Conservation (phyloP, 1,140 invertebrate species). For the Tenebrio molitor region DNA sequence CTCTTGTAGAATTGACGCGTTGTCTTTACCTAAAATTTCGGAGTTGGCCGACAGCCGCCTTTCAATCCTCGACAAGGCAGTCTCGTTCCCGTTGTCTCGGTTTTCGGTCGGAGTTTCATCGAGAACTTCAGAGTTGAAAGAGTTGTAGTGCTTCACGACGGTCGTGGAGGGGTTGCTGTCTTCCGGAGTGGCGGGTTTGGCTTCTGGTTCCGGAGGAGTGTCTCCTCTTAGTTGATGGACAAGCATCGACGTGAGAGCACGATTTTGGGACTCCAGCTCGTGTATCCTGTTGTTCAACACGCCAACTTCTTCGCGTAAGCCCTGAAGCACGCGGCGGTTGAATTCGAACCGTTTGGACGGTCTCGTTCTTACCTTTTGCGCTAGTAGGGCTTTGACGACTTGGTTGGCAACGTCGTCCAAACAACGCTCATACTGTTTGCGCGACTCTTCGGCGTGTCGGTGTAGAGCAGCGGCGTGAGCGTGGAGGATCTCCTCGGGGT, state of each 20-base stretch:
- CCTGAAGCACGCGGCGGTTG: conserved; percentile 66
- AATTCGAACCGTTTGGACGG: background rate
- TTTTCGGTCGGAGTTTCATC: conserved; percentile 53
- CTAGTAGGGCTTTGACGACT: conserved; percentile 83
- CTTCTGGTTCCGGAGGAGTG: conserved; percentile 43
- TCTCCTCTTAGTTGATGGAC: conserved; percentile 75
- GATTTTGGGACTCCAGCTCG: conserved; percentile 78
- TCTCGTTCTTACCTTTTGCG: conserved; percentile 79
- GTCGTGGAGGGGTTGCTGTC: background rate
- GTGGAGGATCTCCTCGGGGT: conserved; percentile 71
- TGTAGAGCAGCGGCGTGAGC: conserved; percentile 66
- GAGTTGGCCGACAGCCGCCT: conserved; percentile 23
- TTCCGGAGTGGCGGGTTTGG: background rate
- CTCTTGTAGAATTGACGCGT: too few species aligned
- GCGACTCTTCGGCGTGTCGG: conserved; percentile 74
- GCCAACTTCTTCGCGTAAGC: conserved; percentile 77
- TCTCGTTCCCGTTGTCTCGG: conserved; percentile 52
- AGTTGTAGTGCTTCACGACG: conserved; percentile 62
- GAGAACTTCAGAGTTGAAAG: conserved; percentile 64
- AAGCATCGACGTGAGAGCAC: conserved; percentile 74
- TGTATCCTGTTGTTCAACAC: conserved; percentile 74
- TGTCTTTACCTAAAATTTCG: conserved; percentile 1
- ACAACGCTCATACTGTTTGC: conserved; percentile 81
- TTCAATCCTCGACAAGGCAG: conserved; percentile 17
- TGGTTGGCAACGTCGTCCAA: conserved; percentile 85